Base-by-base conservation (phyloP, 2,797 vertebrate species). In the Trachurus trachurus region DNA sequence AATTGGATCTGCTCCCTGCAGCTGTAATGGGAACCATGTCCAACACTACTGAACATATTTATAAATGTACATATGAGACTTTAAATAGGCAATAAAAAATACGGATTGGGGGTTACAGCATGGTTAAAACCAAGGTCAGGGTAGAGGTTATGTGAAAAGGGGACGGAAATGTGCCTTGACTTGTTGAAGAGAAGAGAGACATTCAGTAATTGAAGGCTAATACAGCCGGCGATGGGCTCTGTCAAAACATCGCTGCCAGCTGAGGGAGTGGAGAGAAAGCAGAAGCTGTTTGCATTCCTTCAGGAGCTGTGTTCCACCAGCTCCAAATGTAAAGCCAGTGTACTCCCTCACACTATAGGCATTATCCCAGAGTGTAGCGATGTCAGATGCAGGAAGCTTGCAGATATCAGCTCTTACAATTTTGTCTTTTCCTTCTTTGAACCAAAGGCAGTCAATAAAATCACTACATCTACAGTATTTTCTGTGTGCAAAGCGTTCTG, bases 251-350 rank as follows among this genome's bases (percentile, higher is more conserved):
- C 0, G 21, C 81, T 56, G 76, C 65, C 70, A 80, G 75, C 65
- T 60, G 70, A 76, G 78, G 58, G 78, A 88, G 70, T 67, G 74
- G 67, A 92, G 82, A 67, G 75, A 90, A 90, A 87, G 78, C 87
- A 90, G 85, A 74, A 68, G 78, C 71, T 71, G 82, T 84, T 81
- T 87, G 86, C 83, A 91, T 93, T 92, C 91, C 87, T 87, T n/a
- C 50, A 74, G 73, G 52, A 61, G 72, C 79, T 78, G 80, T 39
- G 16, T 84, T 81, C 82, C 74, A 70, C 39, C 58, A 65, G 31
- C 2, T 54, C 45, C 45, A 65, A 61, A 87, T 65, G 76, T 52
- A 72, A 65, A 85, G 52, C 76, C 54, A 31, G 37, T 71, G 8
- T 12, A 76, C 83, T 85, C 81, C 74, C 73, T 76, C 83, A 79